phyloP scores from a whole-genome alignment of 2,888 invertebrate genomes.

The Ctenicera cuprea region DNA sequence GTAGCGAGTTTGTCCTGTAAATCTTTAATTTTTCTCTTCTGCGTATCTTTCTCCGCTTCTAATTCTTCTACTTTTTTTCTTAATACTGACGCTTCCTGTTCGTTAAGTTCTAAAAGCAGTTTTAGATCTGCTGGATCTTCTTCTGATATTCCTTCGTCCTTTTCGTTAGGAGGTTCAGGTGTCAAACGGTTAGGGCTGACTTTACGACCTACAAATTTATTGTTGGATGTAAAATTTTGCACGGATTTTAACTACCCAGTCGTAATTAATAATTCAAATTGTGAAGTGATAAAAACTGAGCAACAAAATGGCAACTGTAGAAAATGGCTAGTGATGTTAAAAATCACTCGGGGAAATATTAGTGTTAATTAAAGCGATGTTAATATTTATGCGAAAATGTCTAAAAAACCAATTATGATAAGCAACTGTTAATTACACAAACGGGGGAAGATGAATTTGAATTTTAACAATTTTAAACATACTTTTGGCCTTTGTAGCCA shows the following conservation, averaged over 20 bases:
- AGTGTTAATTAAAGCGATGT: slow-evolving; percentile 41
- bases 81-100: slow-evolving; percentile 91
- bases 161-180: slow-evolving; percentile 80
- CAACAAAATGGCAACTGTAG: slow-evolving; percentile 68
- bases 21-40: slow-evolving; percentile 85
- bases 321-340: slow-evolving; percentile 71
- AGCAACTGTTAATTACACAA: slow-evolving; percentile 37
- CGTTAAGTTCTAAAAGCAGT: slow-evolving; percentile 90
- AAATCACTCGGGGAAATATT: slow-evolving; percentile 47
- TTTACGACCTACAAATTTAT: slow-evolving; percentile 76
- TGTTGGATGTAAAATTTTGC: no score
- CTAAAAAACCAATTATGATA: not conserved
- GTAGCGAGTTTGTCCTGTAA: slow-evolving; percentile 82
- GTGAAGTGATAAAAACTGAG: slow-evolving; percentile 24
- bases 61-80: slow-evolving; percentile 89
- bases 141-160: slow-evolving; percentile 84
- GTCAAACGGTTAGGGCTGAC: slow-evolving; percentile 80
- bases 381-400: slow-evolving; percentile 35
- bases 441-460: slow-evolving; percentile 47
- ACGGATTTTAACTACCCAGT: no score
- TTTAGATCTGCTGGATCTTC: slow-evolving; percentile 89
- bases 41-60: slow-evolving; percentile 85
- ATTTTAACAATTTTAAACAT: slow-evolving; percentile 43
- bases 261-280: slow-evolving; percentile 45
- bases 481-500: slow-evolving; percentile 79